Conservation (phyloP, 2,797 vertebrate genomes). For the Myoxocephalus aenaeus region DNA sequence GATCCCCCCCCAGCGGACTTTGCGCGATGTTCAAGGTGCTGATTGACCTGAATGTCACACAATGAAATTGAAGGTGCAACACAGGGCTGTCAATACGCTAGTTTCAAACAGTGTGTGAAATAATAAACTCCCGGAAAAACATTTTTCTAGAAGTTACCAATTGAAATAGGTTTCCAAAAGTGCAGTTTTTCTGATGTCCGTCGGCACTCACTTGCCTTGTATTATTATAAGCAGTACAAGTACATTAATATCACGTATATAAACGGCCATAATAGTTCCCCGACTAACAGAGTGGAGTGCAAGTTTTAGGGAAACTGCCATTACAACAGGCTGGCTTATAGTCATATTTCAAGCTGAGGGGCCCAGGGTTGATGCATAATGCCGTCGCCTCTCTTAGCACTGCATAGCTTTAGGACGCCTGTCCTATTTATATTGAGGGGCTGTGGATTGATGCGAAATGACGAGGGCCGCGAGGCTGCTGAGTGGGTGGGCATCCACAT, state of each 20-base stretch:
- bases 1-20: neutral
- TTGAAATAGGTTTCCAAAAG: neutral
- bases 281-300: constrained; percentile 34
- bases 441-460: constrained; percentile 86
- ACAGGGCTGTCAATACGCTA: neutral
- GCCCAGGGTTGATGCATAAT: constrained; percentile 76
- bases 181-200: constrained; percentile 6
- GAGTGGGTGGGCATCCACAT: constrained; percentile 84
- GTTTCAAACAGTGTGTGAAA: neutral
- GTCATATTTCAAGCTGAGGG: constrained; percentile 70
- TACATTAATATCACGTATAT: constrained; percentile 15
- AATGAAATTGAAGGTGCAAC: neutral
- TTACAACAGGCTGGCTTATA: constrained; percentile 54
- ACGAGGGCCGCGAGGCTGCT: constrained; percentile 82
- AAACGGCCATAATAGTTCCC: constrained; percentile 27
- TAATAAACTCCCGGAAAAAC: neutral
- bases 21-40: neutral
- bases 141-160: neutral
- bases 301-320: constrained; percentile 44
- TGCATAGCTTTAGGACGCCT: constrained; percentile 81
- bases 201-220: neutral
- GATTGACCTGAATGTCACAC: neutral
- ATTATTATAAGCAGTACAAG: constrained; percentile 4
- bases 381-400: constrained; percentile 72
- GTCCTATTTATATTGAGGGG: constrained; percentile 86